phyloP scores from a whole-genome alignment of 1,140 invertebrate genomes.

The Bombus turneri region DNA sequence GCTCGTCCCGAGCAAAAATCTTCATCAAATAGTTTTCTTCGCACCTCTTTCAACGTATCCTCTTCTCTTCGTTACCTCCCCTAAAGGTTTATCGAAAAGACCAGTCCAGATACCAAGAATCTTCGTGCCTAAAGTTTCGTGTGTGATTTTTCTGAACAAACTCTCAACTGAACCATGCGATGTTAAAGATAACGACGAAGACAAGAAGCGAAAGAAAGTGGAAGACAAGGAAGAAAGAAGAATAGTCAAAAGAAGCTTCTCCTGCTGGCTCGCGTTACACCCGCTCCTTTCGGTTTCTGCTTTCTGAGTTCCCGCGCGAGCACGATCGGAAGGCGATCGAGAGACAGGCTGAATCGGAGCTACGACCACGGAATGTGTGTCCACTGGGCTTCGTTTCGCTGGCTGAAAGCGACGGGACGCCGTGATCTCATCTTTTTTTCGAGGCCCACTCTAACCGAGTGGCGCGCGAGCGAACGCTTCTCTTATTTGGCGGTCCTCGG shows the following conservation, averaged over 20 bases:
- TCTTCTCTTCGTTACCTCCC: neutral
- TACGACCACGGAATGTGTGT: conserved; percentile 55
- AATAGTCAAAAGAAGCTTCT: neutral
- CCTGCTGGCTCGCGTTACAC: neutral
- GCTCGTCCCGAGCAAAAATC: conserved; percentile 69
- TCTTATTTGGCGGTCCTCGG: conserved; percentile 56
- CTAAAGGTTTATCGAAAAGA: neutral
- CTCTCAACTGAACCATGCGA: neutral
- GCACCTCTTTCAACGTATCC: conserved; percentile 62
- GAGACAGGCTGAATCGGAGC: conserved; percentile 16
- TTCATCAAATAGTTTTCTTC: conserved; percentile 75
- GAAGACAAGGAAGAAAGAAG: neutral
- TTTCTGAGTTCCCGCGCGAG: conserved; percentile 28
- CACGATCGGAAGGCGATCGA: conserved; percentile 20
- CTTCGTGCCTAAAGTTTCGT: conserved; percentile 12
- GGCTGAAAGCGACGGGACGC: conserved; percentile 13
- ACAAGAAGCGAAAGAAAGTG: neutral
- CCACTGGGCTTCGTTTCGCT: conserved; percentile 8
- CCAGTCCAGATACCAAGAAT: neutral
- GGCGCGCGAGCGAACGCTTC: conserved; percentile 58
- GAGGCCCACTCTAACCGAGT: conserved; percentile 18
- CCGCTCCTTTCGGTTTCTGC: conserved; percentile 19
- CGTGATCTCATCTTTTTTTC: conserved; percentile 57
- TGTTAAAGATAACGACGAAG: neutral
- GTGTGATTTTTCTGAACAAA: conserved; percentile 3